Base-by-base conservation (phyloP, 2,888 invertebrate genomes). In the Cetonia aurata region DNA sequence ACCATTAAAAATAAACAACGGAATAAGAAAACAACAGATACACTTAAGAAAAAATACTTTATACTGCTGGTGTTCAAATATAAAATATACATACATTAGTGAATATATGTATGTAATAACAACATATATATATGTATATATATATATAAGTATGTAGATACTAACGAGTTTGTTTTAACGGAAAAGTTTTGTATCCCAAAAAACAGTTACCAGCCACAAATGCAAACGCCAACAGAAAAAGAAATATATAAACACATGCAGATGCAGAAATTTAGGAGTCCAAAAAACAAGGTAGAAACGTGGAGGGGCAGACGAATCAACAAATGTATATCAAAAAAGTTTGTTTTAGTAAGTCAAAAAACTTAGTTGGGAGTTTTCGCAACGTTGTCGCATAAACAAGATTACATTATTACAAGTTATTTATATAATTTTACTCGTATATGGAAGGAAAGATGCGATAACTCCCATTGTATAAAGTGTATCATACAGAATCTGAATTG, bases 171-270 rank as follows among this genome's bases (percentile, higher is more conserved):
- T 55, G 70, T 56, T 56, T 46, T 52, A 62, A 46, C 59, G 41
- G 73, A 76, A 74, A 75, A 76, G 73, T 62, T 74, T 71, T 13
- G 72, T 73, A 55, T 59, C 72, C 72, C 72, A 78, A 78, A 80
- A 81, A 82, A 84, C 82, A 83, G 67, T 79, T 79, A 83, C 79
- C 84, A 83, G 83, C 83, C 83, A 52, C 50, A 83, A 79, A 84
- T 84, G 84, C 84, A 83, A 78, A 84, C 81, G 84, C 84, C 82
- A 84, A 83, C 82, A 81, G 37, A 37, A 37, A 81, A 82, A 82
- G 80, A 81, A 79, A 73, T 76, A 25, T 25, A 25, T 37, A 37
- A 37, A 37, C 6, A 37, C 83, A 83, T 84, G 83, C 83, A 84
- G 81, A 83, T 83, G 82, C 83, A 83, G 81, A 83, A 81, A 82